These are phyloP conservation scores for Heliconius hortense DNA, from an alignment of 2,888 invertebrate genomes.

Conservation along the genomic window DNA sequence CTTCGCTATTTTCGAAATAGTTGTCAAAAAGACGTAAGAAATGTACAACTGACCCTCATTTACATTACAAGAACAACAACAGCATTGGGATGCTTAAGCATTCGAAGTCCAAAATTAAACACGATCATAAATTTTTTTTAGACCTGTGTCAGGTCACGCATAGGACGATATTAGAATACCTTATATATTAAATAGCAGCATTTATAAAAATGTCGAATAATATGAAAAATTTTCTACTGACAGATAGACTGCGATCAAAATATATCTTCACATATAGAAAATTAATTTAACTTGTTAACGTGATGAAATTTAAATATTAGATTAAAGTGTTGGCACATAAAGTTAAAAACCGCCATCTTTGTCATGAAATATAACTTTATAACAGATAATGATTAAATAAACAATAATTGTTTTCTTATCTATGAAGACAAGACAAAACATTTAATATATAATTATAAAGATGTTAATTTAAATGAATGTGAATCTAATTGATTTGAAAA, in stretches of 20 bases:
- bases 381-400: background rate
- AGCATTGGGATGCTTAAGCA: constrained; percentile 35
- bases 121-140: constrained; percentile 41
- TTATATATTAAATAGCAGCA: constrained; percentile 26
- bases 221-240: constrained; percentile 3
- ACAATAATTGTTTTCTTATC: constrained; percentile 11
- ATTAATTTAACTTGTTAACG: background rate
- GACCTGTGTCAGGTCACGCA: constrained; percentile 49
- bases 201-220: constrained; percentile 9
- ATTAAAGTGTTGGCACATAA: constrained; percentile 23
- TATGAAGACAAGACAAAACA: background rate
- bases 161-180: constrained; percentile 43
- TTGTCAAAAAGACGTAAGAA: background rate
- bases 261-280: background rate
- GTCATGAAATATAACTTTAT: constrained; percentile 7
- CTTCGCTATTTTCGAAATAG: constrained; percentile 3
- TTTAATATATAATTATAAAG: background rate
- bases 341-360: constrained; percentile 18
- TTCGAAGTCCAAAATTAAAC: constrained; percentile 28
- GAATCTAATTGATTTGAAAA: constrained; percentile 1
- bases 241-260: constrained; percentile 4
- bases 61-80: constrained; percentile 31
- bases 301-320: constrained; percentile 5
- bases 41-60: background rate
- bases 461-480: background rate